These are phyloP conservation scores for Troides aeacus DNA, from an alignment of 2,888 invertebrate genomes.

Conservation along the genomic window DNA sequence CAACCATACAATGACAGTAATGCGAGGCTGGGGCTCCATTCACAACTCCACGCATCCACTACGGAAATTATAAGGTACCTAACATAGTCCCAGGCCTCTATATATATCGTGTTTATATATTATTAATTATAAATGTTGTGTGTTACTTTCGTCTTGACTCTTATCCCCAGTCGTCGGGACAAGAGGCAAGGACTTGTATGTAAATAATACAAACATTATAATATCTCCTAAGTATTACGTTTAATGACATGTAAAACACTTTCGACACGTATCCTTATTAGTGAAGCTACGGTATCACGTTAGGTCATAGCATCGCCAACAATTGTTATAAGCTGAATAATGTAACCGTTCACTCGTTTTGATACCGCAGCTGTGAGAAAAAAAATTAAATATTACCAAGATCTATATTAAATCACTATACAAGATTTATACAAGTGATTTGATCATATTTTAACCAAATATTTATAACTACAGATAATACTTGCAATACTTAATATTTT, in stretches of 20 bases:
- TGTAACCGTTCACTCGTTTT: slow-evolving; percentile 10
- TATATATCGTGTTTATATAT: slow-evolving; percentile 16
- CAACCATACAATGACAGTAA: slow-evolving; percentile 35
- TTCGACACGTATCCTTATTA: not conserved
- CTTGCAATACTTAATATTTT: slow-evolving; percentile 7
- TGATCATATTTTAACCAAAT: slow-evolving; percentile 9
- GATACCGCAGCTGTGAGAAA: slow-evolving; percentile 10
- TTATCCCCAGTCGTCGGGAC: slow-evolving; percentile 56
- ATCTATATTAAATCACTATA: slow-evolving; percentile 7
- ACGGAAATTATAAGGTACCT: slow-evolving; percentile 36
- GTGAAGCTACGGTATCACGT: slow-evolving; percentile 10
- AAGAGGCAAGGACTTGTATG: slow-evolving; percentile 46
- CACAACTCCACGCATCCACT: slow-evolving; percentile 31
- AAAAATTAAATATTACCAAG: slow-evolving; percentile 14
- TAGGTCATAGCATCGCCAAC: not conserved
- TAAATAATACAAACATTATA: slow-evolving; percentile 50
- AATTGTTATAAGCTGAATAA: slow-evolving; percentile 7
- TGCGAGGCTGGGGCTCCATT: slow-evolving; percentile 35
- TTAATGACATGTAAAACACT: slow-evolving; percentile 17
- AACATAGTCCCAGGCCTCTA: slow-evolving; percentile 43
- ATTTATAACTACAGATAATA: slow-evolving; percentile 4
- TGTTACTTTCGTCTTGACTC: slow-evolving; percentile 43
- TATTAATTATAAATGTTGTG: slow-evolving; percentile 14
- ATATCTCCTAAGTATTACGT: slow-evolving; percentile 20
- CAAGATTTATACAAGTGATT: slow-evolving; percentile 2